A percentile compares a stretch with the other conserved stretches of the same genome.
phyloP scores from a whole-genome alignment of 2,113 vertebrate genomes.

The Hippocampus barbouri region DNA sequence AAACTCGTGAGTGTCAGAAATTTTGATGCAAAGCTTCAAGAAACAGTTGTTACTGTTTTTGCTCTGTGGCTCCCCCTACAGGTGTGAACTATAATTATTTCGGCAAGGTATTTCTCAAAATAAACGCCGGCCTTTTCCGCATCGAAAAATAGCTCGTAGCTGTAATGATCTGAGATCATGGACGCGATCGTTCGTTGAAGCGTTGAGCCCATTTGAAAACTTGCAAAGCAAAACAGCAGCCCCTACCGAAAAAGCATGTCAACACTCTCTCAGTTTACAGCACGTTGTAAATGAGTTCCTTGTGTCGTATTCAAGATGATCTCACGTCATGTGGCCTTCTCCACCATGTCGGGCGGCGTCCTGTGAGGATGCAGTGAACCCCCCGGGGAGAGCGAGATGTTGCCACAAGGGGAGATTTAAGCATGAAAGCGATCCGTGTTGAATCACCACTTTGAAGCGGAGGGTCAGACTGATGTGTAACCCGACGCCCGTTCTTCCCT shows the following conservation, averaged over 20 bases:
- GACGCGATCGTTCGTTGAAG: neutral
- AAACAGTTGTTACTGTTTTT: neutral
- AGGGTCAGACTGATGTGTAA: conserved; percentile 47
- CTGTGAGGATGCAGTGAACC: no score
- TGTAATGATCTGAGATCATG: no score
- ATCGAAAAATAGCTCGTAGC: neutral
- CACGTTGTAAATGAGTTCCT: no score
- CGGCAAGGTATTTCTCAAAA: neutral
- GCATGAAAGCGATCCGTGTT: conserved; percentile 29
- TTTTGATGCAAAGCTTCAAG: neutral
- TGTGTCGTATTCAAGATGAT: no score
- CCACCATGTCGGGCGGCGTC: no score
- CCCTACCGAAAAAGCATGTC: no score
- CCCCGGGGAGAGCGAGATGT: no score
- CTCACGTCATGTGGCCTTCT: no score
- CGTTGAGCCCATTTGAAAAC: no score
- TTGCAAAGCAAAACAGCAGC: no score
- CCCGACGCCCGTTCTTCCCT: conserved; percentile 37
- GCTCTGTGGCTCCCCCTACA: neutral
- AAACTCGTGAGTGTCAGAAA: neutral
- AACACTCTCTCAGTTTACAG: no score
- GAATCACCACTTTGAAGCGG: conserved; percentile 49
- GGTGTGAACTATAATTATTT: neutral
- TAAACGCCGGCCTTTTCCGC: neutral
- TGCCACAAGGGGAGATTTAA: conserved; percentile 9